Evolutionary conservation across 2,113 vertebrate genomes (phyloP), one percentile per base, ranked within the genome.

Genomic region (Myotis brandtii): DNA sequence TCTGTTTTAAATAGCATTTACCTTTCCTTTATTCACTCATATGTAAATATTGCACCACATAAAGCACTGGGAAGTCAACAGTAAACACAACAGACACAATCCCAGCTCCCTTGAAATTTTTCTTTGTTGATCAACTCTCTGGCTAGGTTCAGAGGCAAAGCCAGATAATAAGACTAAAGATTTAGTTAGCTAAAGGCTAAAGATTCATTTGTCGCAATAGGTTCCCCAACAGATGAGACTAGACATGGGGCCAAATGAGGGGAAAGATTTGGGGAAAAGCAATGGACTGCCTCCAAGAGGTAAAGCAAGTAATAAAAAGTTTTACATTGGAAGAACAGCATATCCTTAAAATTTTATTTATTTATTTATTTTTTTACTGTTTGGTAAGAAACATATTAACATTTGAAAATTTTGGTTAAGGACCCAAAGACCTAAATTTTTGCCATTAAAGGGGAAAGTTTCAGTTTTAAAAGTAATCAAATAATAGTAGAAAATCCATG

Each of bases 111-210:
- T 34, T 5, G 9, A n/a, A 43, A 21, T 40, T 79, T n/a, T 48
- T 48, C 37, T 73, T 56, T 66, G 11, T 88, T 79, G 77, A 62
- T 37, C 50, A 85, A 92, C 32, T 73, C 20, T 59, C 59, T 67
- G 79, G 64, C 54, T 80, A 89, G 37, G 50, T 72, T 67, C 72
- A 94, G 84, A 80, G 48, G 73, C 66, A 89, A 84, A 89, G 66
- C 48, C 32, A 85, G 64, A 43, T 30, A 32, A 64, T 32, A 34
- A 85, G 66, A 85, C 50, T 73, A 64, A 88, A 88, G 52, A 72
- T 72, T 67, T 25, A 67, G 32, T 54, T 21, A 66, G n/a, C 43
- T 34, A 69, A 62, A 91, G 70, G 64, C 43, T 77, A 72, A 88
- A 70, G 62, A 82, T 9, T 34, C 14, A 21, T 32, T 88, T 46